Evolutionary conservation across 2,888 invertebrate genomes (phyloP).

Genomic region (Acanthoscelides obtectus): DNA sequence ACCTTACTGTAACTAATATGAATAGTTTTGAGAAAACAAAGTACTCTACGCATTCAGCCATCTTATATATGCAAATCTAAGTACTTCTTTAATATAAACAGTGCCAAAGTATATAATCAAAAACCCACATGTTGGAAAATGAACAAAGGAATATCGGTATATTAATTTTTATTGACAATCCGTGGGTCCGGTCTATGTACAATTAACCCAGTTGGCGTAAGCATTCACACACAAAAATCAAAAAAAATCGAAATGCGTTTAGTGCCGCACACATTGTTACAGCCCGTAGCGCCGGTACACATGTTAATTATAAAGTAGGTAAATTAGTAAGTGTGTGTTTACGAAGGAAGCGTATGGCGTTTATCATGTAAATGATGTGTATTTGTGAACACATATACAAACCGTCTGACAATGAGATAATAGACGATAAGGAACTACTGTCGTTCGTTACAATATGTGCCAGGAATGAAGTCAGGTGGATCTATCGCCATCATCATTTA

Average conservation of each 20-base stretch:
- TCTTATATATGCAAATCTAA: not conserved
- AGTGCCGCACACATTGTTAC: not conserved
- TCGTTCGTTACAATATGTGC: too few species aligned
- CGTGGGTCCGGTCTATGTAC: not conserved
- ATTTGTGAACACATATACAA: not conserved
- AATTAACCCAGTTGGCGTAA: not conserved
- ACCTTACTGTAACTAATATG: not conserved
- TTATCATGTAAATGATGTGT: not conserved
- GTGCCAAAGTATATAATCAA: not conserved
- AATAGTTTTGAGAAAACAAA: not conserved
- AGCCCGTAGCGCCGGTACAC: too few species aligned
- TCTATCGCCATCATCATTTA: too few species aligned
- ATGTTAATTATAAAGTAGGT: too few species aligned
- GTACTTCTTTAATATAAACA: not conserved
- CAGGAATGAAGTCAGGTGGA: too few species aligned
- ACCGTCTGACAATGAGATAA: not conserved
- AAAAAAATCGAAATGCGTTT: not conserved
- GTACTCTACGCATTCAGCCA: too few species aligned
- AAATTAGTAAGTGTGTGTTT: not conserved
- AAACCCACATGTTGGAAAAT: not conserved
- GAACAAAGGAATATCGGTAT: not conserved
- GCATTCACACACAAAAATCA: not conserved
- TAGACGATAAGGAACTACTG: too few species aligned
- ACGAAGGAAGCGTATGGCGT: not conserved
- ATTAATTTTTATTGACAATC: not conserved